Conservation (phyloP, 2,888 invertebrate species). For the Eristalinus aeneus region DNA sequence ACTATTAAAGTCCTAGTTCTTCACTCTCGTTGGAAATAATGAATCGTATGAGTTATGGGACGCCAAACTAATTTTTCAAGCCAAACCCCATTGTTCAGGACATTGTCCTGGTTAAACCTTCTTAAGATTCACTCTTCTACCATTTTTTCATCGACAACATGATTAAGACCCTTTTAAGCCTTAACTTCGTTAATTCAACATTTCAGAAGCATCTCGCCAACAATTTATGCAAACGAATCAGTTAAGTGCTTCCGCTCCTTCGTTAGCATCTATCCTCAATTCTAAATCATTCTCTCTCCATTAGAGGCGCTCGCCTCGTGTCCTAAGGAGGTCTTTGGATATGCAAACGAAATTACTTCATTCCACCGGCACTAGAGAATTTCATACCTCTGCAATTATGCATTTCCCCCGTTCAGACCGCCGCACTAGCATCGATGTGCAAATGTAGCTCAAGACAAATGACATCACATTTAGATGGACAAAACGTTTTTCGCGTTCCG, state of each 20-base stretch:
- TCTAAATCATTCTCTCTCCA: background rate
- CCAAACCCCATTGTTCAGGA: background rate
- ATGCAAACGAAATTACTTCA: conserved; percentile 36
- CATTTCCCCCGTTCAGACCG: background rate
- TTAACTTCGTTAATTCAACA: background rate
- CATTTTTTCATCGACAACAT: background rate
- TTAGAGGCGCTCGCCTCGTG: background rate
- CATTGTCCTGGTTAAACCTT: no score
- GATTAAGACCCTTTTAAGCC: background rate
- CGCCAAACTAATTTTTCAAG: no score
- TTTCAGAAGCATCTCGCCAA: background rate
- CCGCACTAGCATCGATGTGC: background rate
- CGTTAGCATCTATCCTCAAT: background rate
- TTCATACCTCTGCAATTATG: conserved; percentile 30
- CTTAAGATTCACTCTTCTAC: no score
- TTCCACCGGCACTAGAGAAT: background rate
- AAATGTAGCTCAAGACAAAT: conserved; percentile 48
- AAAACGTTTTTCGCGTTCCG: conserved; percentile 74
- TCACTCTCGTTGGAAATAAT: no score
- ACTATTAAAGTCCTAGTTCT: no score
- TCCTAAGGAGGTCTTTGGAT: background rate
- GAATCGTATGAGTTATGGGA: no score
- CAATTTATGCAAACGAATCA: background rate
- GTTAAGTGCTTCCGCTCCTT: background rate
- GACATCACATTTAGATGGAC: conserved; percentile 71